Conservation (phyloP, 2,888 invertebrate genomes). For the Thereva unica region DNA sequence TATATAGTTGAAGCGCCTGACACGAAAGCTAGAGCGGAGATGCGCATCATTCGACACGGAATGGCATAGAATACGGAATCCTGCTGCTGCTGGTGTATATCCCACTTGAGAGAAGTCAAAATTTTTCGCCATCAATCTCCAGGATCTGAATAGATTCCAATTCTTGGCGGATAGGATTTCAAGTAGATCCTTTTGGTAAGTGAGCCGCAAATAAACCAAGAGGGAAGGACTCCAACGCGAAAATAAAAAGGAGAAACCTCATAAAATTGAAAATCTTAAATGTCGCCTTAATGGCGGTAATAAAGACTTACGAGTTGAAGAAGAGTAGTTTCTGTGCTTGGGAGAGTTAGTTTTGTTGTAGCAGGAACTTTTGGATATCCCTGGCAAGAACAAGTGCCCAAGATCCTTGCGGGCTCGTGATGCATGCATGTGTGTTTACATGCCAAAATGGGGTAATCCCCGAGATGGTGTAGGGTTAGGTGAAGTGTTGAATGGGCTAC, state of each 20-base stretch:
- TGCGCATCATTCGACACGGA: constrained; percentile 28
- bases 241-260: constrained; percentile 20
- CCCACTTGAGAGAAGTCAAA: constrained; percentile 25
- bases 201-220: background rate
- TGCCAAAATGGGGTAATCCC: constrained; percentile 6
- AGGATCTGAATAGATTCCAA: constrained; percentile 33
- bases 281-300: constrained; percentile 42
- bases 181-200: constrained; percentile 19
- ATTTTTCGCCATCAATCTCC: constrained; percentile 28
- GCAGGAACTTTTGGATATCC: constrained; percentile 14
- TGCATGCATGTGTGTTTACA: constrained; percentile 20
- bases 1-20: no score
- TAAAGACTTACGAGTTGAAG: constrained; percentile 37
- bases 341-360: constrained; percentile 25
- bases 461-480: no score
- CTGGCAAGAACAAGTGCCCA: constrained; percentile 6
- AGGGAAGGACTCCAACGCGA: constrained; percentile 17
- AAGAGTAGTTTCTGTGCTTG: constrained; percentile 10
- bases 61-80: no score
- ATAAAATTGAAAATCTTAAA: constrained; percentile 42
- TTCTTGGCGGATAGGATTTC: constrained; percentile 25
- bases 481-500: no score
- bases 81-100: constrained; percentile 14
- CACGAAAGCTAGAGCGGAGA: constrained; percentile 17
- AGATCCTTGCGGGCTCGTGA: constrained; percentile 1